Conservation (phyloP, 37 sponge, comb jelly and placozoan species). For the Haliclona indistincta region DNA sequence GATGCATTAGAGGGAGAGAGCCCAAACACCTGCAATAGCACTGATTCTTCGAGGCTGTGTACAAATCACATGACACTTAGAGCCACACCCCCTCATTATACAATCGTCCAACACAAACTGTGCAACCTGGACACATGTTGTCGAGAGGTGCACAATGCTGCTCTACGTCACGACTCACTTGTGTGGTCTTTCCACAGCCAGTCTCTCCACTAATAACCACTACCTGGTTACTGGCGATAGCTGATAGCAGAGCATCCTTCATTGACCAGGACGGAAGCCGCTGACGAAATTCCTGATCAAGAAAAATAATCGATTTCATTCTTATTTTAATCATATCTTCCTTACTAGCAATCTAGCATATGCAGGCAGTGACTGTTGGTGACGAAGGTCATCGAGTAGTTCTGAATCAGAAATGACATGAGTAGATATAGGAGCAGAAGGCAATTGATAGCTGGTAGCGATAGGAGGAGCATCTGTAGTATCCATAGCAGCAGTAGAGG, state of each 20-base stretch:
- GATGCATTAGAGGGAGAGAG: background rate
- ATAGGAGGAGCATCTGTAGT: background rate
- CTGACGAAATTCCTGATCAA: constrained; percentile 66
- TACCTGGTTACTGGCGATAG: constrained; percentile 71
- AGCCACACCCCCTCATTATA: constrained; percentile 69
- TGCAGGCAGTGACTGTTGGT: background rate
- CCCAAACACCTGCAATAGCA: constrained; percentile 73
- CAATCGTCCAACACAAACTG: constrained; percentile 91
- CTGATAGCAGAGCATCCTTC: constrained; percentile 55
- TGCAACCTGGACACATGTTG: constrained; percentile 77
- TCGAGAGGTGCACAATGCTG: no score
- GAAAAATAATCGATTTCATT: no score
- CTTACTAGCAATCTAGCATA: background rate
- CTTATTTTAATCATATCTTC: background rate
- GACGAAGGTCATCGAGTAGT: background rate
- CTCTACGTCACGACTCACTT: constrained; percentile 21
- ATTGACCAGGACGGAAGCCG: constrained; percentile 60
- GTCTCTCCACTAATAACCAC: constrained; percentile 84
- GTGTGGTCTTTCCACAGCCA: constrained; percentile 95
- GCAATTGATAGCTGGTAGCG: no score
- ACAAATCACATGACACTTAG: constrained; percentile 73
- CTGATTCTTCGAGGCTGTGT: constrained; percentile 92
- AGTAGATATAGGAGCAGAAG: background rate
- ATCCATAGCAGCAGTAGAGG: background rate
- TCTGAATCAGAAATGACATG: background rate